Evolutionary conservation across 1,140 invertebrate genomes (phyloP).

Genomic region (Acromyrmex echinatior): DNA sequence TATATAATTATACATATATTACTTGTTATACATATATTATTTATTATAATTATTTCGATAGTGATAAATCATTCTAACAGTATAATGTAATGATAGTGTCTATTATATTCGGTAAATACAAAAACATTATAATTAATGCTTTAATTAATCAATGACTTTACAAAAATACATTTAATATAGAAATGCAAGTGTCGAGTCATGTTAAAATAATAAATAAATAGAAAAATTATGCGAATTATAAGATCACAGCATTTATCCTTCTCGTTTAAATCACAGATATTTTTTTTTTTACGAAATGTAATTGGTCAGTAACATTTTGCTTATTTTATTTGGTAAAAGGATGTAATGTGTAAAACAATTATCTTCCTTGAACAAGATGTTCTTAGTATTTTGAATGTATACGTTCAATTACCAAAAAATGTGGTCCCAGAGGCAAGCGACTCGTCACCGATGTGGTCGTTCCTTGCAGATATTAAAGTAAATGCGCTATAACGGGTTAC

Average conservation of each 20-base stretch:
- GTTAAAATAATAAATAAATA: not conserved
- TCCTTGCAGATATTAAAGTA: conserved; percentile 69
- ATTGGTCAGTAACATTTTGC: not conserved
- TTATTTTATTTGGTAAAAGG: not conserved
- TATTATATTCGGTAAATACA: not conserved
- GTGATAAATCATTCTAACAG: not conserved
- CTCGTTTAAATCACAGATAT: not conserved
- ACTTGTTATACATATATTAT: too few relatives aligned
- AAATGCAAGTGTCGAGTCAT: not conserved
- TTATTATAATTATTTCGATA: not conserved
- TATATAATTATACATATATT: not conserved
- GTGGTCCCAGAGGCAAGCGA: conserved; percentile 26
- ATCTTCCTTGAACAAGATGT: not conserved
- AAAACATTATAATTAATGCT: not conserved
- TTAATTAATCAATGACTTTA: conserved; percentile 6
- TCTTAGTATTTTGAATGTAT: conserved; percentile 56
- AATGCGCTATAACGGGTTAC: conserved; percentile 70
- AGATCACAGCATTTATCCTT: not conserved
- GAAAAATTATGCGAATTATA: not conserved
- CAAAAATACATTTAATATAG: not conserved
- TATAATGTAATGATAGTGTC: not conserved
- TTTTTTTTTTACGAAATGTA: not conserved
- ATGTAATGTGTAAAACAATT: not conserved
- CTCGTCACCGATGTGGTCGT: not conserved
- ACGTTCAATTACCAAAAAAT: conserved; percentile 72